Base-by-base conservation (phyloP, 2,113 vertebrate species). In the Dunckerocampus dactyliophorus region DNA sequence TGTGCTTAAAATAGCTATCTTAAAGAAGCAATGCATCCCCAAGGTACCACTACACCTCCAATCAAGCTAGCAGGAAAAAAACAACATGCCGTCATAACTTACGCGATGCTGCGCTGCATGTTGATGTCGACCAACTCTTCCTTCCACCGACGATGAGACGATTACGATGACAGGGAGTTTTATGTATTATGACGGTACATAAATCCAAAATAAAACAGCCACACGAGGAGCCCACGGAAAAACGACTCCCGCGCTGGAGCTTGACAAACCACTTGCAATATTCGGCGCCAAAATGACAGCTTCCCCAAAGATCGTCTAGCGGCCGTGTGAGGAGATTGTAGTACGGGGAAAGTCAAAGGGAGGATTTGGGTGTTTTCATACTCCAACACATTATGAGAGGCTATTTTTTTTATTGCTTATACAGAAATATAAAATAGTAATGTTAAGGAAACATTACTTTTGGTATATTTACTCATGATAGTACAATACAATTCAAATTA, bases 101-200 rank as follows among this genome's bases (percentile, higher is more conserved):
- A 60, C 59, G 59, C 43, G 24, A 60, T 60, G n/a, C 59, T 60
- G 45, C 59, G 59, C 24, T 60, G 59, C 59, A 60, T 60, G 59
- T 48, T 60, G 24, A 14, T 21, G 15, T 48, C 45, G 6, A 31
- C 37, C 21, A 42, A 21, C n/a, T 42, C 19, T 56, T 21, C 19
- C 34, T 20, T 21, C 3, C 16, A 4, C 17, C 37, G 37, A 21
- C 19, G 19, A 42, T 20, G 2, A 20, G 20, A 37, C 2, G 10
- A 4, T 19, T 47, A n/a, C 39, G 13, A 14, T 5, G 13, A 43
- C 13, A 14, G 3, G 13, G 39, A 14, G 12, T 43, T 43, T 3
- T 43, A 14, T 43, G 39, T 43, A 3, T 14, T 43, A 28, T n/a
- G 8, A 47, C 2, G 1, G 17, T 8, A 17, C 24, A 20, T 3